Evolutionary conservation across 2,113 vertebrate genomes (phyloP).

Genomic region (Butorides virescens): DNA sequence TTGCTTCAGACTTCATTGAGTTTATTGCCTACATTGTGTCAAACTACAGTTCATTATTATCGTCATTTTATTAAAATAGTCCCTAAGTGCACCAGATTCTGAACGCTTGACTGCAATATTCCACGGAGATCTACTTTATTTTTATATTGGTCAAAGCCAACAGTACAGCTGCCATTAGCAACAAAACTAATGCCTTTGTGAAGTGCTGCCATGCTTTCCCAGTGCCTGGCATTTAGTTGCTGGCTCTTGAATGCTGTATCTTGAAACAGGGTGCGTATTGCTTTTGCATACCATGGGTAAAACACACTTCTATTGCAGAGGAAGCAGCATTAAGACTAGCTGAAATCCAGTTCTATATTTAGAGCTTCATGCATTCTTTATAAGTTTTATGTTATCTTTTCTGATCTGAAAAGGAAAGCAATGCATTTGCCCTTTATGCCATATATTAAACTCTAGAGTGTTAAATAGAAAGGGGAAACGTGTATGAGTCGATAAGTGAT

Average conservation of each 20-base stretch:
- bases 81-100: slow-evolving; percentile 21
- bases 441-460: slow-evolving; percentile 22
- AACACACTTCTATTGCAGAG: not conserved
- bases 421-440: slow-evolving; percentile 6
- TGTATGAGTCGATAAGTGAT: not conserved
- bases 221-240: not conserved
- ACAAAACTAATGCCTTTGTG: not conserved
- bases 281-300: not conserved
- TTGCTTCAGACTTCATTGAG: slow-evolving; percentile 57
- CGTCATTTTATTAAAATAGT: slow-evolving; percentile 33
- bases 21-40: slow-evolving; percentile 39
- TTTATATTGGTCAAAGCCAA: slow-evolving; percentile 32
- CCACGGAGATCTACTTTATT: not conserved
- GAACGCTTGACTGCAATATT: slow-evolving; percentile 12
- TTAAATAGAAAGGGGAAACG: slow-evolving; percentile 32
- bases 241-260: not conserved
- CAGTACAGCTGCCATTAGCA: not conserved
- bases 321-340: not conserved
- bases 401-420: slow-evolving; percentile 33
- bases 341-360: slow-evolving; percentile 38
- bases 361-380: slow-evolving; percentile 38
- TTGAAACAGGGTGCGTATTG: fast-evolving
- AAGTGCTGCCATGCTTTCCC: not conserved
- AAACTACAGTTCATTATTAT: slow-evolving; percentile 46
- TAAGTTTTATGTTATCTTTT: slow-evolving; percentile 28